A percentile compares a stretch with the other conserved stretches of the same genome.
Evolutionary conservation across 1,140 invertebrate genomes (phyloP).

Genomic region (Trinorchestia longiramus): DNA sequence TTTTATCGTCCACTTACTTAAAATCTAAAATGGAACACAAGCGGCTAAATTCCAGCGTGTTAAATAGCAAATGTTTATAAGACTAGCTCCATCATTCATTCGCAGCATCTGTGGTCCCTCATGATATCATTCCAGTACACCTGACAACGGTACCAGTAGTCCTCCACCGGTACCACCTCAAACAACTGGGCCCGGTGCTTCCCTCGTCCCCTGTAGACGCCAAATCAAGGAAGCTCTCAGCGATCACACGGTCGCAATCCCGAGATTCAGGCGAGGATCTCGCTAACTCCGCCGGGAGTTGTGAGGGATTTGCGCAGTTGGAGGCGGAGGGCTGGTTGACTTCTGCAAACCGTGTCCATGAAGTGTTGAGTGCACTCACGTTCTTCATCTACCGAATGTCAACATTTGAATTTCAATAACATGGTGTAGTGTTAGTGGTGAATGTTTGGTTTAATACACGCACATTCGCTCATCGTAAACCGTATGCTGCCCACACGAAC

Average conservation of each 20-base stretch:
- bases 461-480: too few relatives aligned
- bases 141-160: background rate
- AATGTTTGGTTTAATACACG: too few relatives aligned
- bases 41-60: too few relatives aligned
- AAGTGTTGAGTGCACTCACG: too few relatives aligned
- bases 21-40: too few relatives aligned
- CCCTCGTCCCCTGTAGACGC: background rate
- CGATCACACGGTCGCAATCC: slow-evolving; percentile 35
- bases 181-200: background rate
- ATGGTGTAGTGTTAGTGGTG: too few relatives aligned
- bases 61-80: too few relatives aligned
- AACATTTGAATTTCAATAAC: too few relatives aligned
- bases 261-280: slow-evolving; percentile 1
- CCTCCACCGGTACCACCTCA: background rate
- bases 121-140: background rate
- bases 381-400: too few relatives aligned
- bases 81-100: too few relatives aligned
- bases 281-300: slow-evolving; percentile 16
- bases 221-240: background rate
- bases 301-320: background rate
- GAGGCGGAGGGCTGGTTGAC: background rate
- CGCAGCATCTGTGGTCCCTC: background rate
- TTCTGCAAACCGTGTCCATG: background rate
- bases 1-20: too few relatives aligned
- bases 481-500: too few relatives aligned